phyloP scores from a whole-genome alignment of 92 coral and sea anemone genomes.

The Umimayanthus kanabou region DNA sequence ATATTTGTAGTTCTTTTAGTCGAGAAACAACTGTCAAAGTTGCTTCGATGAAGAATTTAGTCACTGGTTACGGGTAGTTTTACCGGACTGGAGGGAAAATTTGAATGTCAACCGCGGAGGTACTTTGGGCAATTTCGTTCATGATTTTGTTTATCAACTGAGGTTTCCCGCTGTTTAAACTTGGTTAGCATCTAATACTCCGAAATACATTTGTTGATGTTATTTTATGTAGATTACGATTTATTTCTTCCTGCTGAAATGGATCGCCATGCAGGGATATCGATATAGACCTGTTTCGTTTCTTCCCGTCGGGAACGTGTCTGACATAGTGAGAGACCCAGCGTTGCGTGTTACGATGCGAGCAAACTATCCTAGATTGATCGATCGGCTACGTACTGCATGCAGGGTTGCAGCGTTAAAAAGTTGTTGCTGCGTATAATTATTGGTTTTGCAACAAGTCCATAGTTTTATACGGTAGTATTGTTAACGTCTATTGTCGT shows the following conservation, averaged over 20 bases:
- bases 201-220: background rate
- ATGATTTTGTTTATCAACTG: background rate
- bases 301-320: background rate
- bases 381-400: background rate
- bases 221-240: no score
- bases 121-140: background rate
- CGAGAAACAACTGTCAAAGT: conserved; percentile 1
- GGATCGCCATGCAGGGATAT: background rate
- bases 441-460: background rate
- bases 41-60: background rate
- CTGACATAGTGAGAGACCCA: no score
- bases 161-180: conserved; percentile 3
- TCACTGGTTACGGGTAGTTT: conserved; percentile 31
- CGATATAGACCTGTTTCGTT: background rate
- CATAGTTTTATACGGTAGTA: no score
- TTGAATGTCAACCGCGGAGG: conserved; percentile 27
- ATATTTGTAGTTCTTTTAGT: background rate
- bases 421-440: background rate
- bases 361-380: background rate
- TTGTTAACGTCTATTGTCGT: background rate
- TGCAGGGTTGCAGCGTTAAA: background rate
- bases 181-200: background rate
- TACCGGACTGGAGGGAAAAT: conserved; percentile 32
- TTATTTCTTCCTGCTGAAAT: no score
- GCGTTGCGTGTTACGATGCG: no score